Evolutionary conservation across 2,888 invertebrate genomes (phyloP), one percentile per base, ranked within the genome.

Genomic region (Hirtodrosophila histrioides): DNA sequence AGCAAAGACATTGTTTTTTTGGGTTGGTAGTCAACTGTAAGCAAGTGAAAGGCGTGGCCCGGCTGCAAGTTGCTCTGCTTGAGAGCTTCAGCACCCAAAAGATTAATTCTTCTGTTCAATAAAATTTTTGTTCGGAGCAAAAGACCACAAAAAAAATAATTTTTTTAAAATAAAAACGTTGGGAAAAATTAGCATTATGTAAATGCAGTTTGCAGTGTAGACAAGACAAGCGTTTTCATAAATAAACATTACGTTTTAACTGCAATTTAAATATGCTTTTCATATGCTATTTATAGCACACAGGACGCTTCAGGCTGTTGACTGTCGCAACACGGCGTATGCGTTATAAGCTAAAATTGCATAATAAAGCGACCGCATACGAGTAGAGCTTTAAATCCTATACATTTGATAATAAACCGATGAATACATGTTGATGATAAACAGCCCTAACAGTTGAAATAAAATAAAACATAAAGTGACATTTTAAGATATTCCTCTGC

Each of bases 151-250:
- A n/a, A n/a, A n/a, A n/a, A n/a, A n/a, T n/a, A n/a, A n/a, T n/a
- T n/a, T n/a, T n/a, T n/a, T n/a, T n/a, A n/a, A n/a, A n/a, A n/a
- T n/a, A n/a, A n/a, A n/a, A n/a, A n/a, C n/a, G n/a, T n/a, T n/a
- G n/a, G n/a, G n/a, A n/a, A n/a, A n/a, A n/a, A n/a, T 84, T 75
- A 78, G 46, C 74, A 83, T 85, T 79, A 85, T 83, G 85, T 69
- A 82, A 85, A 85, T 75, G 60, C 12, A 23, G 17, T 43, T 55
- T 46, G 50, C 61, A 46, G 43, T 51, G 54, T 51, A 24, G 37
- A 53, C 68, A 64, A 58, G 62, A 68, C 51, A 54, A 54, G 55
- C 48, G 63, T 58, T 78, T 70, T 69, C 60, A 70, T 79, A 85
- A 77, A 85, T 85, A 85, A 74, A 79, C 77, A 82, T 82, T 64